Evolutionary conservation across 2,888 invertebrate genomes (phyloP), one percentile per base, ranked within the genome.

Genomic region (Chaetogeoica ovagalla): DNA sequence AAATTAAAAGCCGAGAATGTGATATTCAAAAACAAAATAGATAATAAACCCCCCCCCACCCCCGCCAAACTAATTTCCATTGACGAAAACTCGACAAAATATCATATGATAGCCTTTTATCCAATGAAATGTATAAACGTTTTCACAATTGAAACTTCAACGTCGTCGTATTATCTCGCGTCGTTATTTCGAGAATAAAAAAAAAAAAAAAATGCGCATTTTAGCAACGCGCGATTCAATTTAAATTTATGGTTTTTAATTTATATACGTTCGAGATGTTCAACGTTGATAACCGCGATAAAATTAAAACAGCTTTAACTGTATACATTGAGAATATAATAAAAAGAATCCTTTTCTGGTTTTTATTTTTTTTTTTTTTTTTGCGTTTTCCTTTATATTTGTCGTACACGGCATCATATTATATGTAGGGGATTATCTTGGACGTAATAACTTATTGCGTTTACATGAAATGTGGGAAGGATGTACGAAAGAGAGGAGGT

Each of bases 401-500:
- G 79, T 63, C 43, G 57, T 65, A 71, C 79, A 79, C 71, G 23
- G 57, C 62, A 55, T 48, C 13, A 48, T 48, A 11, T 79, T 39
- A 43, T 43, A 43, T 43, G 6, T 62, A 70, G 79, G 63, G 79
- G 79, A 79, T 79, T 79, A 79, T 71, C 79, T 79, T 57, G 79
- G 79, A 79, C 79, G 55, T 79, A 79, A 79, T 79, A 79, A 79
- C 79, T 79, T 79, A 79, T 79, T 71, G 57, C 79, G 79, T 79
- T 79, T 79, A 71, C 63, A 79, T 79, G 79, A 79, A 57, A 79
- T 79, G 79, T 79, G 63, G 79, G 79, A 55, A 79, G 79, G 70
- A 57, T 62, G 79, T 11, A 13, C 11, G 43, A 43, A n/a, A n/a
- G 15, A 71, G 71, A 79, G 79, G 65, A 71, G 71, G 79, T 71